Base-by-base conservation (phyloP, 2,113 vertebrate genomes). In the Aplodontia rufa region DNA sequence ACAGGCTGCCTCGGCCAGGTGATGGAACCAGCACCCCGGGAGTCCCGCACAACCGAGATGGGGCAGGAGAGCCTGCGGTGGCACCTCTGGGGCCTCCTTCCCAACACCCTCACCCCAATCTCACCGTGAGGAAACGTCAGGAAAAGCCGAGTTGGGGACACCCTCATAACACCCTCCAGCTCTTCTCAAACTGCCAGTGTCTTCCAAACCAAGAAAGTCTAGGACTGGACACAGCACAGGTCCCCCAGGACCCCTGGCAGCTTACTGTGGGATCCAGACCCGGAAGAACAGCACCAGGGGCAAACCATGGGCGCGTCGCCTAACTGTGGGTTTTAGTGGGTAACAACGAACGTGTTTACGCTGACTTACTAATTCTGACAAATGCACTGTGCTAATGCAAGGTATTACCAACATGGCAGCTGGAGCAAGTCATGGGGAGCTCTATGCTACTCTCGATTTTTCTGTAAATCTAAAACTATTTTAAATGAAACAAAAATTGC, bases 1-100 rank as follows among this genome's bases (percentile, higher is more conserved):
- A n/a, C n/a, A n/a, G n/a, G n/a, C n/a, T n/a, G 16, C 16, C 53
- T 53, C 53, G 5, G 6, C 14, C 37, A 71, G 92, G 42, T 28
- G 53, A 8, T 3, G 1, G 5, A 4, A 3, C 1, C 20, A 45
- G 10, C 30, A 30, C 1, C 51, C 0, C 1, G 20, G 22, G 62
- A 2, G 17, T 58, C 55, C 55, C 10, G 55, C 55, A 22, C 26
- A n/a, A n/a, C 55, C 55, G 24, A 58, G 24, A 58, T 3, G 24
- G 24, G 20, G 22, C 55, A 3, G 55, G 8, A 0, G 55, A 26
- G 55, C 55, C 3, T 26, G n/a, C n/a, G 24, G 22, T 1, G 55
- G 22, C 26, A 7, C 6, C 62, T 35, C 62, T 64, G 30, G 17
- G 8, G 42, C 42, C 32, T 51, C 6, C 40, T 16, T 4, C 17